phyloP scores from a whole-genome alignment of 2,113 vertebrate genomes.

The Bos indicus region DNA sequence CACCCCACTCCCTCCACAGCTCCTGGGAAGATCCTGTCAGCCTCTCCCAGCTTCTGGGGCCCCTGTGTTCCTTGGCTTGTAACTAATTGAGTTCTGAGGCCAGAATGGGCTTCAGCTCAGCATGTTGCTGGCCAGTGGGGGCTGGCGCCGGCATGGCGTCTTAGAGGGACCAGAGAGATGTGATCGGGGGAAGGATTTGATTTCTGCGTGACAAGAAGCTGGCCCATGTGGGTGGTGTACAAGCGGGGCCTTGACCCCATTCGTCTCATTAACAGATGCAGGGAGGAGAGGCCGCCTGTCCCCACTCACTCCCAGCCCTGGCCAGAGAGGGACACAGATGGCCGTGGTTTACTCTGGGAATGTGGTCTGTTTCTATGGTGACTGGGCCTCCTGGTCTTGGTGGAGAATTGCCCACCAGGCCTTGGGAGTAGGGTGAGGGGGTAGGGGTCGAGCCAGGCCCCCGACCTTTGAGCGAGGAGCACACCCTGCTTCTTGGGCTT shows the following conservation, averaged over 20 bases:
- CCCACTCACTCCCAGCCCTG: neutral
- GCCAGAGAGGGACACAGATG: neutral
- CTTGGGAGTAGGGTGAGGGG: neutral
- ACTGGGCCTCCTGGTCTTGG: neutral
- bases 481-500: neutral
- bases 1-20: neutral
- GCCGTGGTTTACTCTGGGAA: neutral
- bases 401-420: neutral
- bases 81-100: neutral
- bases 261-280: neutral
- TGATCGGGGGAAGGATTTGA: too few relatives aligned
- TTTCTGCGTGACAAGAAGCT: neutral
- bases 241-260: neutral
- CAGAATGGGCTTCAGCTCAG: neutral
- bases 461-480: neutral
- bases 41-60: neutral
- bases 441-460: too few relatives aligned
- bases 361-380: neutral
- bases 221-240: neutral
- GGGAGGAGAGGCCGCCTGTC: neutral
- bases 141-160: accelerated
- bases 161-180: accelerated
- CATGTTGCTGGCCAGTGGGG: neutral
- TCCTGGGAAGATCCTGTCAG: neutral
- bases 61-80: neutral